Evolutionary conservation across 2,888 invertebrate species (phyloP), one percentile per base, ranked within the genome.

Genomic region (Schizaphis graminum): DNA sequence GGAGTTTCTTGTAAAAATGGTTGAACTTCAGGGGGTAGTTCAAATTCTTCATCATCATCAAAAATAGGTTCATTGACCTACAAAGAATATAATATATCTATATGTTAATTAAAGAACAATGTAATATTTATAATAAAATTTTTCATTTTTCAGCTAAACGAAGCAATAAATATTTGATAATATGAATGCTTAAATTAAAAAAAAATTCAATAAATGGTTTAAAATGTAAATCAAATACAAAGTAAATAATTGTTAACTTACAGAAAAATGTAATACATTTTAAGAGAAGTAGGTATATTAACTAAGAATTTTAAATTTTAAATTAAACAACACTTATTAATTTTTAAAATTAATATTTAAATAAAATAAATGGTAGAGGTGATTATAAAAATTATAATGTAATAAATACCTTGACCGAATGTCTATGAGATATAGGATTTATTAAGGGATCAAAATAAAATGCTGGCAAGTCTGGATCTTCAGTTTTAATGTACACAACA

Each of bases 381-480:
- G 21, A 77, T 35, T 2, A n/a, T n/a, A n/a, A n/a, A n/a, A n/a
- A 77, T 35, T 2, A 84, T 84, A 28, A 92, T 92, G 24, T 24
- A 93, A 89, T 47, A 92, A 26, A 86, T 95, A 97, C 96, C 96
- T 98, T 98, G 0, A 98, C 97, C 0, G 98, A 97, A 96, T 98
- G 98, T 93, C 99, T 97, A 96, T 99, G 99, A 1, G 99, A 99
- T 95, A 99, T 99, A 0, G 99, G 99, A 96, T 99, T 99, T 96
- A 99, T 99, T 90, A 99, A 96, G 0, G 99, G 99, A 96, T 99
- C 99, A 96, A 99, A 99, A 96, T 99, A 99, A 96, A 99, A 99
- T 0, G 99, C 99, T 67, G 99, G 99, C 94, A 99, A 96, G 96
- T 99, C 99, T 16, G 99, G 99, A 97, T 99, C 99, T 96, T 99